Base-by-base conservation (phyloP, 2,888 invertebrate genomes). In the Epirrita christyi region DNA sequence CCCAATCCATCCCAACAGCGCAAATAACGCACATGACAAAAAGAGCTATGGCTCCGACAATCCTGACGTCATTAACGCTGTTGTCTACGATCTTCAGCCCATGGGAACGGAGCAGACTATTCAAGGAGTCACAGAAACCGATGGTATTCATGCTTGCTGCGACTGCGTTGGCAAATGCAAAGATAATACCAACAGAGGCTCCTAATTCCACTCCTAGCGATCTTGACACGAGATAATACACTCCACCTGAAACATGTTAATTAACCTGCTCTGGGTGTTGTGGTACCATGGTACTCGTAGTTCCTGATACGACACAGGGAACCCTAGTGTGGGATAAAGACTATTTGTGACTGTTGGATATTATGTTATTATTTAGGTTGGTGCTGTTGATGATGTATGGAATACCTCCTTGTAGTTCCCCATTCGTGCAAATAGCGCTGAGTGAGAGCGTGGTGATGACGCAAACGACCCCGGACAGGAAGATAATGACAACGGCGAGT, bases 111-210 rank as follows among this genome's bases (percentile, higher is more conserved):
- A 98, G 87, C 29, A 97, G 85, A 60, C 96, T 96, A 73, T 96
- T 96, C 65, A 98, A 85, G 0, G 98, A 98, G 79, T 98, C 97
- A 73, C 98, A 98, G 91, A 99, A 99, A 2, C 99, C 99, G 49
- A 99, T 98, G 0, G 98, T 97, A 85, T 99, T 98, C 97, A 99
- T 97, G 6, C 98, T 97, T 0, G 97, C 97, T 0, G 97, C 97
- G 0, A 99, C 98, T 0, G 98, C 97, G 86, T 99, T 99, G 0
- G 99, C 99, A 74, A 99, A 96, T 0, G 98, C 97, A 81, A 99
- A 98, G 2, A 99, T 97, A 10, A 99, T 94, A 13, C 99, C 99
- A 11, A 99, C 98, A 0, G 98, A 96, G 0, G 98, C 98, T 2
- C 98, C 99, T 76, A 98, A 98, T 86, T 99, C 98, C 0, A 99